Percentiles rank a stretch among this genome's conserved stretches.
These are phyloP conservation scores for Tetramorium alpestre DNA, from an alignment of 1,140 invertebrate species.

Conservation along the genomic window DNA sequence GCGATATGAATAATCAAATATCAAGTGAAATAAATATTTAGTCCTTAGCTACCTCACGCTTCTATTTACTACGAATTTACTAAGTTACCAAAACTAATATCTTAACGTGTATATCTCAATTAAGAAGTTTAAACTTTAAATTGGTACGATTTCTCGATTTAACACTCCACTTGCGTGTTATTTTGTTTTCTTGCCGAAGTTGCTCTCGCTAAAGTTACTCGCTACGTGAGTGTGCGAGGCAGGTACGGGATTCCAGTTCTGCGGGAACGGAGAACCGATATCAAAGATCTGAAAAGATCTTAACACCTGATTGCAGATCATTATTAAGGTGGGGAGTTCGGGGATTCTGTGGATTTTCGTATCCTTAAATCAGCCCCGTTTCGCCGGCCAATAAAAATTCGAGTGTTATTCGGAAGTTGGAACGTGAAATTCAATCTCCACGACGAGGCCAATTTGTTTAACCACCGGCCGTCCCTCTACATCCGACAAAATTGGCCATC, in stretches of 20 bases:
- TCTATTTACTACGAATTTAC: background rate
- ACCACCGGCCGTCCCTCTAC: background rate
- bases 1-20: background rate
- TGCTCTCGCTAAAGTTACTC: background rate
- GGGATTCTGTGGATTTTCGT: background rate
- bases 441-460: slow-evolving; percentile 51
- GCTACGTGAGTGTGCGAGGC: background rate
- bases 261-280: background rate
- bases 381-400: slow-evolving; percentile 10
- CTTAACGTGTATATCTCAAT: background rate
- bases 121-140: slow-evolving; percentile 22
- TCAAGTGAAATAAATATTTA: slow-evolving; percentile 7
- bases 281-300: background rate
- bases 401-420: slow-evolving; percentile 19
- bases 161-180: background rate
- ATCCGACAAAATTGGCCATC: slow-evolving; percentile 16
- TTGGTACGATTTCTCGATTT: background rate
- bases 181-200: slow-evolving; percentile 5
- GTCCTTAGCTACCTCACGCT: background rate
- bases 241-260: background rate
- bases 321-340: background rate
- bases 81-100: background rate
- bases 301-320: background rate
- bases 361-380: background rate
- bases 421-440: slow-evolving; percentile 51